These are phyloP conservation scores for Linurgus olivaceus DNA, from an alignment of 2,797 vertebrate genomes.

Conservation along the genomic window DNA sequence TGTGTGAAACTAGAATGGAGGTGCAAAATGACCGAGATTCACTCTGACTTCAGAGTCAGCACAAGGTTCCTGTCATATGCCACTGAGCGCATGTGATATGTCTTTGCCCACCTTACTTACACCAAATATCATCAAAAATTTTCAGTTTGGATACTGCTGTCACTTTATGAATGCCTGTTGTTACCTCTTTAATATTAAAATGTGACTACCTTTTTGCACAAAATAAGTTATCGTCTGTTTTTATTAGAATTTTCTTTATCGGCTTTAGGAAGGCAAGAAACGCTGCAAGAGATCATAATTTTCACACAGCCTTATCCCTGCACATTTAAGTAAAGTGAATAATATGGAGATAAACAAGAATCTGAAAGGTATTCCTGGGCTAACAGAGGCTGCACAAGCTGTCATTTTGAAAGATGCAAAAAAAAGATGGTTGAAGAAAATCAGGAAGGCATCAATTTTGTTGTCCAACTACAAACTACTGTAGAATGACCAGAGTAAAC, in stretches of 20 bases:
- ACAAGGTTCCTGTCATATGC: not conserved
- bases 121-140: not conserved
- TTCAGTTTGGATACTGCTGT: not conserved
- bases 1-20: not conserved
- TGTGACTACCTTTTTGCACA: not conserved
- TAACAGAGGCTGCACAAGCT: not conserved
- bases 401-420: not conserved
- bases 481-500: not conserved
- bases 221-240: not conserved
- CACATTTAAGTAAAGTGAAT: not conserved
- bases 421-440: not conserved
- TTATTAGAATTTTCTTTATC: not conserved
- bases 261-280: not conserved
- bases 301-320: not conserved
- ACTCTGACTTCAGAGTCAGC: not conserved
- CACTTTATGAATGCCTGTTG: not conserved
- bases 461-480: not conserved
- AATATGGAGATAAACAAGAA: not conserved
- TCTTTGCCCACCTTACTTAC: not conserved
- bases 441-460: not conserved
- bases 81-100: not conserved
- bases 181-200: not conserved
- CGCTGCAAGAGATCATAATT: not conserved
- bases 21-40: not conserved
- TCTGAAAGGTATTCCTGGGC: not conserved